These are phyloP conservation scores for Myotis findleyi DNA, from an alignment of 2,797 vertebrate species.

Conservation along the genomic window DNA sequence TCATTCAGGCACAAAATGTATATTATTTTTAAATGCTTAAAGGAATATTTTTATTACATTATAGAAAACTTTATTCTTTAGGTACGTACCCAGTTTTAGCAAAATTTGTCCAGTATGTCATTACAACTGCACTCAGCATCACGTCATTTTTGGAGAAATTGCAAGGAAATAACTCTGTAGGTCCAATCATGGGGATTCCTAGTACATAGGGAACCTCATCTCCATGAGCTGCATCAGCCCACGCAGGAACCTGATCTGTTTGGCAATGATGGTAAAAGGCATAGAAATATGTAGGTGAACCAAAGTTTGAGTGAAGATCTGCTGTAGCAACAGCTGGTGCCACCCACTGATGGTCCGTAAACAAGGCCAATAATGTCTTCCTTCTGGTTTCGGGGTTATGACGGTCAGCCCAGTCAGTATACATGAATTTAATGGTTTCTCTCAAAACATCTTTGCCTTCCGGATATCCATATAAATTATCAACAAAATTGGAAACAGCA, in stretches of 20 bases:
- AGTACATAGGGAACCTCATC: slow-evolving; percentile 99
- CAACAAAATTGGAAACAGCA: slow-evolving; percentile 99
- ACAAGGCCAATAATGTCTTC: slow-evolving; percentile 97
- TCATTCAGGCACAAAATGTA: neutral
- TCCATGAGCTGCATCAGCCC: slow-evolving; percentile 98
- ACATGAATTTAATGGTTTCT: slow-evolving; percentile 99
- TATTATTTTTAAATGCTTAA: neutral
- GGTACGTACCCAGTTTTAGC: slow-evolving; percentile 97
- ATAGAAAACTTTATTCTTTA: neutral
- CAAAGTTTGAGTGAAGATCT: slow-evolving; percentile 99
- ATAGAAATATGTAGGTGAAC: slow-evolving; percentile 99
- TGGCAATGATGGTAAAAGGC: slow-evolving; percentile 99
- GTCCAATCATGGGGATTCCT: slow-evolving; percentile 98
- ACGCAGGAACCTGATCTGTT: slow-evolving; percentile 98
- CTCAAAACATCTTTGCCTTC: slow-evolving; percentile 98
- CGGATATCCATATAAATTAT: slow-evolving; percentile 98
- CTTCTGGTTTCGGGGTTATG: slow-evolving; percentile 98
- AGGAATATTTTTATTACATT: slow-evolving; percentile 13
- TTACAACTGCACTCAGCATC: slow-evolving; percentile 99
- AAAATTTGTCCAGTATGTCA: slow-evolving; percentile 99
- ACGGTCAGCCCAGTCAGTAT: slow-evolving; percentile 98
- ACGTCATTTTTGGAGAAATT: slow-evolving; percentile 99
- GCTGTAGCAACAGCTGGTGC: slow-evolving; percentile 98
- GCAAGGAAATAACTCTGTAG: slow-evolving; percentile 98
- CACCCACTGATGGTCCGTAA: slow-evolving; percentile 99